Base-by-base conservation (phyloP, 2,888 invertebrate species). In the Eupithecia subumbrata region DNA sequence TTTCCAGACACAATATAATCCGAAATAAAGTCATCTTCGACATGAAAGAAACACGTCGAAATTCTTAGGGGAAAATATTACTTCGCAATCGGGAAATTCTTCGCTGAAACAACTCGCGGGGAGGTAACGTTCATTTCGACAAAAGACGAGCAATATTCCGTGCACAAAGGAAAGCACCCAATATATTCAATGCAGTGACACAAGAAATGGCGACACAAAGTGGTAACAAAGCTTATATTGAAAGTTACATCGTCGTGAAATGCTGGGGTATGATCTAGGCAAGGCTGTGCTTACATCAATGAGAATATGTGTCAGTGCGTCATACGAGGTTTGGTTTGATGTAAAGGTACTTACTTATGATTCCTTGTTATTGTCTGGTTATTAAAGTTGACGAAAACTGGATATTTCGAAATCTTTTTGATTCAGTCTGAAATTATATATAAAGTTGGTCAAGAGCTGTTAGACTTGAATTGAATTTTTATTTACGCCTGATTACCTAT, bases 151-250 rank as follows among this genome's bases (percentile, higher is more conserved):
- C 94, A 94, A 94, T 94, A 94, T 94, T 92, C 93, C 89, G 91
- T 89, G 92, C 92, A 94, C 94, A 94, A 94, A 94, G 94, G 94
- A 91, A 90, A 91, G 90, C 92, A 89, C 89, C 91, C 94, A 93
- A 94, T 94, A 94, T 94, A 94, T 94, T 94, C 94, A 93, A 94
- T 94, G 95, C 93, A 93, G 94, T 94, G 94, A 94, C 94, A 94
- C 91, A 94, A 94, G 94, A 93, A 94, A 93, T 91, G 90, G 91
- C 91, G 92, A 90, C 90, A 89, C 91, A 90, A 90, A 91, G 92
- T 92, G 92, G 92, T 93, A 91, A 93, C 94, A 94, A 94, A 94
- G 93, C 93, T 93, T 91, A 93, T 90, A 94, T 93, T 92, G 93
- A 89, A 90, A 92, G 91, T 92, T 89, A 92, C 91, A 90, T 86